Percentiles rank a stretch among this genome's conserved stretches.
These are phyloP conservation scores for Xenopus tropicalis DNA, from an alignment of 2,113 vertebrate genomes.

Conservation along the genomic window UCB_Xtro_10.0 CM004447.2:15376501-15377000, in stretches of 20 bases:
- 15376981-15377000: too few relatives aligned
- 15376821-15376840: too few relatives aligned
- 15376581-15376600: constrained; percentile 85
- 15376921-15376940: too few relatives aligned
- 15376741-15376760: background rate
- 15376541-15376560: constrained; percentile 86
- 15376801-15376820: too few relatives aligned
- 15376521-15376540: constrained; percentile 84
- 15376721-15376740: background rate
- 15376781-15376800: too few relatives aligned
- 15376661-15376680: constrained; percentile 92
- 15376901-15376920: too few relatives aligned
- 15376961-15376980: too few relatives aligned
- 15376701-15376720: background rate
- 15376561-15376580: constrained; percentile 87
- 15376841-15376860: too few relatives aligned
- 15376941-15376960: too few relatives aligned
- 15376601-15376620: constrained; percentile 79
- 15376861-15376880: too few relatives aligned
- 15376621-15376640: constrained; percentile 87
- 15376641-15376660: constrained; percentile 93
- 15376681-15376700: constrained; percentile 93
- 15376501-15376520: constrained; percentile 94
- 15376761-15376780: too few relatives aligned
- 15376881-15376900: too few relatives aligned